A percentile compares a stretch with the other conserved stretches of the same genome.
Evolutionary conservation across 2,797 vertebrate species (phyloP).

Genomic region (Anguilla megastoma): DNA sequence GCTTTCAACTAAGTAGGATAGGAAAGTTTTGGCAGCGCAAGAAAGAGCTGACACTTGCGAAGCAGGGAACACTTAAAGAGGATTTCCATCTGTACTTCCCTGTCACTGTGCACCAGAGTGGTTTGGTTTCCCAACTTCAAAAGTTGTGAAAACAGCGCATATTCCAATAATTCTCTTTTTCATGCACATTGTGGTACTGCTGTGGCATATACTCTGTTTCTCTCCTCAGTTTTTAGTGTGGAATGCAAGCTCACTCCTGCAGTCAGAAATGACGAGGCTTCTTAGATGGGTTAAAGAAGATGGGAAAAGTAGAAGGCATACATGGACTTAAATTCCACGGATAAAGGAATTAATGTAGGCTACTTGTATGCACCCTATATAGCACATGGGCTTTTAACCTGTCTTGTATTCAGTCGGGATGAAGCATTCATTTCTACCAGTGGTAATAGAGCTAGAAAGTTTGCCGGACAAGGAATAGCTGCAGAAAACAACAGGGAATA

Average conservation of each 20-base stretch:
- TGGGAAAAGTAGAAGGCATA: not conserved
- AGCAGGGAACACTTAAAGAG: slow-evolving; percentile 44
- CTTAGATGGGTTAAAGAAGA: slow-evolving; percentile 2
- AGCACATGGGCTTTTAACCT: not conserved
- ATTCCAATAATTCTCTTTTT: slow-evolving; percentile 27
- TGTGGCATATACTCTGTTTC: not conserved
- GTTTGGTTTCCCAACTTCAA: not conserved
- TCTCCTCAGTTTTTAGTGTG: not conserved
- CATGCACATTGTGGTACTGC: not conserved
- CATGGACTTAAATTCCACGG: slow-evolving; percentile 3
- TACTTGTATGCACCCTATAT: not conserved
- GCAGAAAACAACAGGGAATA: not conserved
- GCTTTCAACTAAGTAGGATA: slow-evolving; percentile 1
- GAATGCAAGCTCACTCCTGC: not conserved
- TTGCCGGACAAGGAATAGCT: slow-evolving; percentile 8
- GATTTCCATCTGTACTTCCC: not conserved
- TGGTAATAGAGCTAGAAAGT: not conserved
- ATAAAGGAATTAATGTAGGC: not conserved
- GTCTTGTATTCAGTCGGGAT: not conserved
- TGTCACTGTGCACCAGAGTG: not conserved
- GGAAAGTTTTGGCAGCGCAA: slow-evolving; percentile 34
- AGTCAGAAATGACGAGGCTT: not conserved
- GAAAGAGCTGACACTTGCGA: slow-evolving; percentile 38
- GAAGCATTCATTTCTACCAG: not conserved
- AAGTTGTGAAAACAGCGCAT: slow-evolving; percentile 11